phyloP scores from a whole-genome alignment of 2,888 invertebrate genomes.

The Napeogenes sylphis region DNA sequence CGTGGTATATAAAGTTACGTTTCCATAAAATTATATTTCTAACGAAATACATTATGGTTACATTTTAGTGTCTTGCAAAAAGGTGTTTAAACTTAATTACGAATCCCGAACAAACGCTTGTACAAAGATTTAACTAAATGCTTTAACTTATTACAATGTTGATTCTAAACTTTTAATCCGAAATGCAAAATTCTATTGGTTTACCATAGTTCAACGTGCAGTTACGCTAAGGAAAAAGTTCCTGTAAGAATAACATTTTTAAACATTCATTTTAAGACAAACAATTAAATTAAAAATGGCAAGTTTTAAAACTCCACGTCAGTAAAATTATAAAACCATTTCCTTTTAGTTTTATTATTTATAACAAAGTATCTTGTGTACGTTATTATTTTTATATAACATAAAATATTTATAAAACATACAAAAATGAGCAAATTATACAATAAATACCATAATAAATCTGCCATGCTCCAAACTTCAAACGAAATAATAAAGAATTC shows the following conservation, averaged over 20 bases:
- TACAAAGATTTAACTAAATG: not conserved
- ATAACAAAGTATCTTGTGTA: too few species aligned
- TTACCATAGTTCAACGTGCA: slow-evolving; percentile 1
- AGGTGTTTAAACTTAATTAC: not conserved
- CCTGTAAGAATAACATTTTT: not conserved
- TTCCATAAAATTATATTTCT: not conserved
- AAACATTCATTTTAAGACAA: not conserved
- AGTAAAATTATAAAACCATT: too few species aligned
- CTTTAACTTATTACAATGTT: slow-evolving; percentile 5
- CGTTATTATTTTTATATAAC: too few species aligned
- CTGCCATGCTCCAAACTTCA: not conserved
- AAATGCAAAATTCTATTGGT: slow-evolving; percentile 4
- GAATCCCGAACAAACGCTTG: not conserved
- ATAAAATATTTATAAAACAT: too few species aligned
- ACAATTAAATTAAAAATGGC: not conserved
- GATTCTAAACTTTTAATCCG: slow-evolving; percentile 6
- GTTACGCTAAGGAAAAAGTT: not conserved
- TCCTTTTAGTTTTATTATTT: too few species aligned
- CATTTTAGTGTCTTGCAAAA: not conserved
- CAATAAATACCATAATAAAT: slow-evolving; percentile 1
- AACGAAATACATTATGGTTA: too few species aligned
- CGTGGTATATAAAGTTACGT: not conserved
- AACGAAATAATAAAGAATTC: slow-evolving; percentile 3
- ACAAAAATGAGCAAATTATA: not conserved
- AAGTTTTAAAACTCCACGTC: too few species aligned